Evolutionary conservation across 2,113 vertebrate species (phyloP), one percentile per base, ranked within the genome.

Genomic region (Oreotrochilus melanogaster): DNA sequence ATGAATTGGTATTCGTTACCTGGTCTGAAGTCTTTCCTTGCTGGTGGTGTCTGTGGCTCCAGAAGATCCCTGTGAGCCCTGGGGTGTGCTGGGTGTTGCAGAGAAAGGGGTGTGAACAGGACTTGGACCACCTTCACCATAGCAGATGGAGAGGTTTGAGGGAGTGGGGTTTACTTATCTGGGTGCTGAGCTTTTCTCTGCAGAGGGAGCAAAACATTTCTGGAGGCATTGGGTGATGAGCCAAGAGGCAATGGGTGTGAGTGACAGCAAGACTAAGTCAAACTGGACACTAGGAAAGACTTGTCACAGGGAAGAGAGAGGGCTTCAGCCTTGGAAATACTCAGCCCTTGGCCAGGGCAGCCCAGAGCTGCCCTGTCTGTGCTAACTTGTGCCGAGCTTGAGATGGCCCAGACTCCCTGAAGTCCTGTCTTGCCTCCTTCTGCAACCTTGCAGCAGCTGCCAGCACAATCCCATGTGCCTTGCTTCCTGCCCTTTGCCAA

Each of bases 381-480:
- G 4, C 43, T 25, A 14, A 23, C 31, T 21, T 39, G n/a, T 31
- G 54, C 27, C 11, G 14, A 74, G 71, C 2, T 5, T 5, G 6
- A 11, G 39, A 33, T 78, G 27, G 42, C 51, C 39, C 61, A 18
- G 61, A 33, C 1, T 5, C 27, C 18, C 1, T 0, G 2, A 11
- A 18, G 25, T 51, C 31, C 37, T 35, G 24, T 21, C 31, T 87
- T 4, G 1, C 9, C n/a, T 91, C 18, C 17, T 3, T 7, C 7
- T 0, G 4, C 12, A 51, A 37, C 47, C 15, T 61, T 1, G 0
- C 0, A 2, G 33, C 56, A 54, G 74, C 78, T 62, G 81, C 27
- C 8, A 1, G 4, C 7, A 1, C 37, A 12, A 7, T 4, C 0
- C 0, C 1, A 0, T 3, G 6, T 57, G 18, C 27, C 6, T 30